Percentiles rank a stretch among this genome's conserved stretches.
Evolutionary conservation across 2,888 invertebrate genomes (phyloP).

Genomic region (Drosophila pseudotakahashii): DNA sequence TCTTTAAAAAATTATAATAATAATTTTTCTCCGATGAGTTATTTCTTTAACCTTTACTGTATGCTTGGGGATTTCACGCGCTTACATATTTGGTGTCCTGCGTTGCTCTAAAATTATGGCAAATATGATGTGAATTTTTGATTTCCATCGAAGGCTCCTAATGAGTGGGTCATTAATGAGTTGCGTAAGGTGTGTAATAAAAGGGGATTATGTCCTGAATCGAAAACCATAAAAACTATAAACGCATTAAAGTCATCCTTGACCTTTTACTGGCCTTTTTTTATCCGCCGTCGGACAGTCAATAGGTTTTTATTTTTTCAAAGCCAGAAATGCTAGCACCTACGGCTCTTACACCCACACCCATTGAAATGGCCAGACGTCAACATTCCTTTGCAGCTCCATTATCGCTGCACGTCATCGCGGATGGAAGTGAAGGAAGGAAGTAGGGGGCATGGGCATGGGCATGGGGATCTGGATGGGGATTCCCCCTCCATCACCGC

Average conservation of each 20-base stretch:
- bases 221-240: background rate
- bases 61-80: constrained; percentile 59
- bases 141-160: constrained; percentile 34
- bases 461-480: background rate
- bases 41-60: no score
- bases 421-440: constrained; percentile 10
- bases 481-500: constrained; percentile 48
- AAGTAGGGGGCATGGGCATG: constrained; percentile 1
- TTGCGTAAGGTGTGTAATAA: constrained; percentile 23
- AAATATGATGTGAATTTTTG: constrained; percentile 72
- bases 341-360: constrained; percentile 59
- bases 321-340: constrained; percentile 66
- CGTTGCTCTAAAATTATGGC: constrained; percentile 61
- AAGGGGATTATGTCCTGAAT: no score
- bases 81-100: constrained; percentile 51
- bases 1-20: no score
- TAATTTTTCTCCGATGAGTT: no score
- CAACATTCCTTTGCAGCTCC: constrained; percentile 68
- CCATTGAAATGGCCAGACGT: constrained; percentile 58
- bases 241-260: constrained; percentile 56
- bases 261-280: constrained; percentile 44
- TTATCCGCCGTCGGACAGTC: constrained; percentile 42
- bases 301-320: constrained; percentile 42
- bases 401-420: constrained; percentile 76
- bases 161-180: constrained; percentile 65